Base-by-base conservation (phyloP, 2,888 invertebrate genomes). In the Diadegma fenestrale region DNA sequence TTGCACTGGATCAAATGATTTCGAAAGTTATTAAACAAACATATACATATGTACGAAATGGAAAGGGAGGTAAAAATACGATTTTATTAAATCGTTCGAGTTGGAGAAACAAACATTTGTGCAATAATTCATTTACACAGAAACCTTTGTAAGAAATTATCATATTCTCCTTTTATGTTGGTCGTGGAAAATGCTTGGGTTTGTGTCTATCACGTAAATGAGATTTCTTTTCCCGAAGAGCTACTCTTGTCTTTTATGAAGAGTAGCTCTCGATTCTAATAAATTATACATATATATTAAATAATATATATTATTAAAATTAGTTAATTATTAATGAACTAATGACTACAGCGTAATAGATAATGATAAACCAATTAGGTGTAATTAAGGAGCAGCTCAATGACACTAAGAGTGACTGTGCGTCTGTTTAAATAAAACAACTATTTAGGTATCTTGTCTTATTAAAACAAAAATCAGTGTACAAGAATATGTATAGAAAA, bases 361-460 rank as follows among this genome's bases (percentile, higher is more conserved):
- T 88, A 87, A 87, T 81, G 84, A 88, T 86, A 88, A 88, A 89
- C 87, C 88, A 90, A 91, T 86, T 91, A 91, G 91, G 88, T 90
- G 87, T 90, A 90, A 91, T 91, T 58, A 91, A 92, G 90, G 80
- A 91, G 91, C 91, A 91, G 92, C 92, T 92, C 92, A 93, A 92
- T 92, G 91, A 93, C 92, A 91, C 90, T 90, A 92, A 92, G 91
- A 89, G 88, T 91, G 91, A 91, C 88, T 89, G 91, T 89, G 88
- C 89, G 89, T 91, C 89, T 89, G 89, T 91, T 89, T 89, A 89
- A 85, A 86, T 86, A 84, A 88, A 90, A 90, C 86, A 88, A 89
- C 89, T 89, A 89, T 90, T 90, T 89, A 90, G 89, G 87, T 90
- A 91, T 87, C 89, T 89, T 88, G 88, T 89, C 88, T 89, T 90